These are phyloP conservation scores for Sandelia bainsii DNA, from an alignment of 2,797 vertebrate genomes.

Conservation along the genomic window DNA sequence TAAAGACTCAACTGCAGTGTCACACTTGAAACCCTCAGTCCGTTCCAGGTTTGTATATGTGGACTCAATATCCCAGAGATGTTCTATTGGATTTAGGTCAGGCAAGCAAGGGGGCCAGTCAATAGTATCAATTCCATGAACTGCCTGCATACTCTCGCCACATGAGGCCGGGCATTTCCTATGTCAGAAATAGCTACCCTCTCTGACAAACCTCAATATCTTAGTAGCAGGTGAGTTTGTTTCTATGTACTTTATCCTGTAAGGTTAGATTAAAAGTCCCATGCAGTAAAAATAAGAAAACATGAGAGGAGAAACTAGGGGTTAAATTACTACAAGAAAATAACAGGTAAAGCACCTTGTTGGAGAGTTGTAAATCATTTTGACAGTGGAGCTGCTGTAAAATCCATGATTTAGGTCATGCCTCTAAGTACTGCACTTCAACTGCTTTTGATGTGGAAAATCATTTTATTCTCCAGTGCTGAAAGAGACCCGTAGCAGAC, in stretches of 20 bases:
- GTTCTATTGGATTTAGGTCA: too few relatives aligned
- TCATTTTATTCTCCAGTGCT: conserved; percentile 57
- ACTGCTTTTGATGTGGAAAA: conserved; percentile 62
- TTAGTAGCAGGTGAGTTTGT: conserved; percentile 9
- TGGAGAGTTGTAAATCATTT: conserved; percentile 54
- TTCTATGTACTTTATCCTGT: conserved; percentile 12
- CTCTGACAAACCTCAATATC: neutral
- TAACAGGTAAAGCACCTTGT: conserved; percentile 23
- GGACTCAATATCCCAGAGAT: too few relatives aligned
- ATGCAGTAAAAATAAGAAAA: conserved; percentile 1
- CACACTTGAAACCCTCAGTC: neutral
- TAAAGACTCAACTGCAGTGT: neutral
- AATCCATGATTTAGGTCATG: conserved; percentile 57
- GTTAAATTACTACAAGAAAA: conserved; percentile 42
- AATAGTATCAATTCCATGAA: too few relatives aligned
- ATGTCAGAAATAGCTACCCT: too few relatives aligned
- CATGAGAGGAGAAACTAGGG: conserved; percentile 32
- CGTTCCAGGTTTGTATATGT: too few relatives aligned
- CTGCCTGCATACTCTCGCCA: too few relatives aligned
- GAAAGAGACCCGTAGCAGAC: conserved; percentile 23
- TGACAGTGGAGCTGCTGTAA: conserved; percentile 50
- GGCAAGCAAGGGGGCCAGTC: too few relatives aligned
- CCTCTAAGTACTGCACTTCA: conserved; percentile 56
- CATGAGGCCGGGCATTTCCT: too few relatives aligned
- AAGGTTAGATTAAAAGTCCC: conserved; percentile 4